Percentiles rank a stretch among this genome's conserved stretches.
Conservation (phyloP, 37 sponge, comb jelly and placozoan species). For the Mnemiopsis leidyi region DNA sequence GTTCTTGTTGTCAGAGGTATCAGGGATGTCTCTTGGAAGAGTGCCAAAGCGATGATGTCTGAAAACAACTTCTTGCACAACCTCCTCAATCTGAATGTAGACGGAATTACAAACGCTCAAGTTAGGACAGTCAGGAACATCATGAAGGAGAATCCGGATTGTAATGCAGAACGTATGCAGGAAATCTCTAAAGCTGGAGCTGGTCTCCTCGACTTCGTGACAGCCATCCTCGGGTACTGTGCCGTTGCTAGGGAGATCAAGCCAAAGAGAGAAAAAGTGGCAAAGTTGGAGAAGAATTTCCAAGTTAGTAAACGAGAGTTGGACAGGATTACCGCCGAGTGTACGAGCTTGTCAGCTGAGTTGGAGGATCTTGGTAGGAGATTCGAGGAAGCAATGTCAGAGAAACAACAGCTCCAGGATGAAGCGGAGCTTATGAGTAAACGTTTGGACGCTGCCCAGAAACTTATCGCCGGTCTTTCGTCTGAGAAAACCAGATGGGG, state of each 20-base stretch:
- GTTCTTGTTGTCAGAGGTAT: conserved; percentile 81
- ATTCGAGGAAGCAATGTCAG: conserved; percentile 87
- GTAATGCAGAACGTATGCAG: conserved; percentile 80
- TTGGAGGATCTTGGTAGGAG: conserved; percentile 77
- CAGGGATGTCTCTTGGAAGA: conserved; percentile 92
- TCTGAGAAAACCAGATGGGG: conserved; percentile 97
- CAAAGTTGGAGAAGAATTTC: conserved; percentile 87
- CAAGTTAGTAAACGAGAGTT: conserved; percentile 94
- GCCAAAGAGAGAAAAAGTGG: conserved; percentile 98
- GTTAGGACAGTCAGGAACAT: conserved; percentile 68
- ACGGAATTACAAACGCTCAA: conserved; percentile 81
- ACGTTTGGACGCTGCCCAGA: conserved; percentile 91
- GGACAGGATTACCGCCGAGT: conserved; percentile 89
- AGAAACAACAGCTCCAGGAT: conserved; percentile 87
- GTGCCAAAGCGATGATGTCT: conserved; percentile 97
- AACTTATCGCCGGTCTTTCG: conserved; percentile 92
- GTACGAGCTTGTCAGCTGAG: conserved; percentile 79
- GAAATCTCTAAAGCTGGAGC: conserved; percentile 91
- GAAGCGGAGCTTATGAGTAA: conserved; percentile 98
- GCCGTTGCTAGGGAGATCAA: conserved; percentile 94
- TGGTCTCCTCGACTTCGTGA: conserved; percentile 93
- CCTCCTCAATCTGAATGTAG: conserved; percentile 89
- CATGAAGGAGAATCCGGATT: conserved; percentile 75
- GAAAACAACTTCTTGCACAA: conserved; percentile 90
- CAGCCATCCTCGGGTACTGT: conserved; percentile 97